Percentiles rank a stretch among this genome's conserved stretches.
phyloP scores from a whole-genome alignment of 2,113 vertebrate species.

The Psettodes erumei region DNA sequence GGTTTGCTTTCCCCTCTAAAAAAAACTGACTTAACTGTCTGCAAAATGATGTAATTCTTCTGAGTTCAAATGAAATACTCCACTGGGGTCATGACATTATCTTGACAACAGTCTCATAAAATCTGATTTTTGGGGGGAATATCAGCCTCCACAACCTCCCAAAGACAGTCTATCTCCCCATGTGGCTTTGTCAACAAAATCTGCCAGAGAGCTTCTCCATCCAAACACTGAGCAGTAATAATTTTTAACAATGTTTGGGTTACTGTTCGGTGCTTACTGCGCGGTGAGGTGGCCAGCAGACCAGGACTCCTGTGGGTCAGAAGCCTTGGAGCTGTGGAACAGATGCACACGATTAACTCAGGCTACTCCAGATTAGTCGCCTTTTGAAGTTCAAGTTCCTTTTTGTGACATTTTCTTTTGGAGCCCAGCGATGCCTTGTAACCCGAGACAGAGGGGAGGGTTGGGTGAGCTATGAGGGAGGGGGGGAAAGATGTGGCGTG shows the following conservation, averaged over 20 bases:
- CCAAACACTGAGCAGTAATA: constrained; percentile 22
- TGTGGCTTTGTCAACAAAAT: constrained; percentile 45
- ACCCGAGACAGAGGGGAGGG: constrained; percentile 65
- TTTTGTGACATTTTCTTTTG: constrained; percentile 76
- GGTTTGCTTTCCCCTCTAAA: background rate
- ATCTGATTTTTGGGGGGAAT: constrained; percentile 17
- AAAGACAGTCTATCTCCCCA: constrained; percentile 31
- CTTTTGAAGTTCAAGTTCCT: constrained; percentile 81
- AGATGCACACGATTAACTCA: constrained; percentile 81
- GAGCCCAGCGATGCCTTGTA: constrained; percentile 69
- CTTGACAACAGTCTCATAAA: constrained; percentile 30
- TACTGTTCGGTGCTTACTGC: constrained; percentile 16
- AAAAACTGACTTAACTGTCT: background rate
- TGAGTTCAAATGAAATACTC: background rate
- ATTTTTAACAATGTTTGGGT: constrained; percentile 25
- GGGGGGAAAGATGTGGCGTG: background rate
- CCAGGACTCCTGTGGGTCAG: constrained; percentile 37
- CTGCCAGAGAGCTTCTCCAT: background rate
- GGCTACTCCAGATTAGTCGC: constrained; percentile 75
- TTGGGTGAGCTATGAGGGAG: constrained; percentile 13
- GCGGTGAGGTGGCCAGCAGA: constrained; percentile 24
- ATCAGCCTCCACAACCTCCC: constrained; percentile 15
- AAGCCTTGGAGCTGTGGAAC: constrained; percentile 50
- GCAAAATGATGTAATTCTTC: background rate
- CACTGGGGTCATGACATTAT: constrained; percentile 19